These are phyloP conservation scores for Nipponacmea schrenckii DNA, from an alignment of 2,888 invertebrate genomes.

Conservation along the genomic window DNA sequence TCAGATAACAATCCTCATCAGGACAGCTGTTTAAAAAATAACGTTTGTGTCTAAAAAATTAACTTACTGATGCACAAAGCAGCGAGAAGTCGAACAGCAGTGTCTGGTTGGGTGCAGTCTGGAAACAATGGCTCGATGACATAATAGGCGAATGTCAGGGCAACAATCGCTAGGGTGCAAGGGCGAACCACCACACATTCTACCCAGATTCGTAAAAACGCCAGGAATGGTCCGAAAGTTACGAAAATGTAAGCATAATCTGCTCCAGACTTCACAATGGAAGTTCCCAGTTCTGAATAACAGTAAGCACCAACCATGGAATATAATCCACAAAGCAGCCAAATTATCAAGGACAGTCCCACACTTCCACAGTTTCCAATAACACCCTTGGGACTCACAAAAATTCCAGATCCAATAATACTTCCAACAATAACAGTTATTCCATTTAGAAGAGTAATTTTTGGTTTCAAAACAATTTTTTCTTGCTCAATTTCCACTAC, in stretches of 20 bases:
- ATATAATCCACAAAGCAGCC: conserved; percentile 88
- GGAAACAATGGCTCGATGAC: conserved; percentile 95
- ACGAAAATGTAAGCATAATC: conserved; percentile 99
- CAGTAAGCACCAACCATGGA: conserved; percentile 98
- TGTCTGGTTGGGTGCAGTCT: conserved; percentile 90
- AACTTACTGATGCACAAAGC: conserved; percentile 93
- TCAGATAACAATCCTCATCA: no score
- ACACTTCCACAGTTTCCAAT: conserved; percentile 90
- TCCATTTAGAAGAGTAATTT: conserved; percentile 93
- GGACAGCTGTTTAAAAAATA: no score
- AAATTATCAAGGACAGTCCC: conserved; percentile 90
- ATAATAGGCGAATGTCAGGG: conserved; percentile 95
- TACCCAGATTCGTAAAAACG: conserved; percentile 96
- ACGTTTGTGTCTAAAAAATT: background rate
- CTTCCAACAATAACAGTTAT: conserved; percentile 96
- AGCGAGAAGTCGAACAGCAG: conserved; percentile 86
- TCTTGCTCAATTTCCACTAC: conserved; percentile 24
- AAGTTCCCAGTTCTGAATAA: conserved; percentile 96
- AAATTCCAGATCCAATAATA: conserved; percentile 96
- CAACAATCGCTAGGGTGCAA: conserved; percentile 88
- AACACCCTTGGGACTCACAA: conserved; percentile 94
- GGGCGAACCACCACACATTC: conserved; percentile 98
- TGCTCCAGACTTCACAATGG: conserved; percentile 80
- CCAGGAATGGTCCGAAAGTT: conserved; percentile 96
- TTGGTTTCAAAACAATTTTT: conserved; percentile 83